Percentiles rank a stretch among this genome's conserved stretches.
Evolutionary conservation across 92 coral and sea anemone genomes (phyloP).

Genomic region (Desmophyllum pertusum): DNA sequence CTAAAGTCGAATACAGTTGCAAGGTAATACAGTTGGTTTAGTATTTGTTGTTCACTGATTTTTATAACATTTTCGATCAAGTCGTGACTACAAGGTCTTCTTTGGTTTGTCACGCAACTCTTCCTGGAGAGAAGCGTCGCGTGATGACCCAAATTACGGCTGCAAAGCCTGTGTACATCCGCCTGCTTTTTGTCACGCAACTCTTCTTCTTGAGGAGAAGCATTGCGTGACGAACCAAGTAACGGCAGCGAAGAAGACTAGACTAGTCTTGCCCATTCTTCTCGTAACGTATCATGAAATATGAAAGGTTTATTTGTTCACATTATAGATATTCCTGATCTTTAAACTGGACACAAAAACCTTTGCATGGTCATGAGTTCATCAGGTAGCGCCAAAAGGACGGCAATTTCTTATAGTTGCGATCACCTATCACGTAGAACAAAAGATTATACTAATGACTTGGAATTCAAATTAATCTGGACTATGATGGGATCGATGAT

Average conservation of each 20-base stretch:
- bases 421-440: too few species aligned
- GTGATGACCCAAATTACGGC: not conserved
- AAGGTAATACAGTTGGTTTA: slow-evolving; percentile 59
- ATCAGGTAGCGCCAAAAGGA: too few species aligned
- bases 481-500: not conserved
- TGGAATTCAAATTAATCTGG: not conserved
- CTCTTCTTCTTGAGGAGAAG: too few species aligned
- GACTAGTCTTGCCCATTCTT: too few species aligned
- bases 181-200: too few species aligned
- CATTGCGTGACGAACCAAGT: too few species aligned
- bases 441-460: not conserved
- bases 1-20: slow-evolving; percentile 93
- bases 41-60: not conserved
- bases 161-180: too few species aligned
- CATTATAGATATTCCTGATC: not conserved
- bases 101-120: not conserved
- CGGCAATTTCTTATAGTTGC: too few species aligned
- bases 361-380: not conserved
- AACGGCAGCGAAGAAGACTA: too few species aligned
- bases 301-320: too few species aligned
- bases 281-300: too few species aligned
- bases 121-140: not conserved
- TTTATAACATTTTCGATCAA: not conserved
- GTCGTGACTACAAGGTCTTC: not conserved
- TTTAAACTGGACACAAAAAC: not conserved